Evolutionary conservation across 2,113 vertebrate genomes (phyloP).

Genomic region (Aramus guarauna): DNA sequence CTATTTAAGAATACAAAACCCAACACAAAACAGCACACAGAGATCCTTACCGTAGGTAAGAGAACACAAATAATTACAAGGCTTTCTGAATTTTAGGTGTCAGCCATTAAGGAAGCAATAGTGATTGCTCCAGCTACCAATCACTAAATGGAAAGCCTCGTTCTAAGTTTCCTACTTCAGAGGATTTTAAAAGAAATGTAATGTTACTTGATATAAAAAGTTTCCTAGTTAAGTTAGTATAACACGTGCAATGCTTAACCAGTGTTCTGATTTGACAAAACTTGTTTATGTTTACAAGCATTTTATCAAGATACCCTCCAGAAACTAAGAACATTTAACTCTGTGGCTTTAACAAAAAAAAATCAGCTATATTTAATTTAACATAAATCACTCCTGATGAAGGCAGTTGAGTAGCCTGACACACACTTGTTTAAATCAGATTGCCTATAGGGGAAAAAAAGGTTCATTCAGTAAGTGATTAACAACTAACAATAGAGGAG

Average conservation of each 20-base stretch:
- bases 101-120: not conserved
- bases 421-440: not conserved
- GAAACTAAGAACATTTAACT: not conserved
- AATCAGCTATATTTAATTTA: not conserved
- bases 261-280: not conserved
- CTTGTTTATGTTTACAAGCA: not conserved
- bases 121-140: not conserved
- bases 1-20: not conserved
- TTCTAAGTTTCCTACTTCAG: not conserved
- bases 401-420: not conserved
- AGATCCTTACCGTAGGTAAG: not conserved
- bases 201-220: not conserved
- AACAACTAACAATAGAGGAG: not conserved
- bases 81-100: not conserved
- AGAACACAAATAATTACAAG: not conserved
- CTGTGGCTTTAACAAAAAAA: not conserved
- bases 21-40: not conserved
- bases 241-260: not conserved
- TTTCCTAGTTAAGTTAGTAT: not conserved
- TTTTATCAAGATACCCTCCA: not conserved
- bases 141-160: not conserved
- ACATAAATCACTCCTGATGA: not conserved
- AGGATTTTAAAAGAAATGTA: not conserved
- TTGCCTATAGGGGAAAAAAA: not conserved
- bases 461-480: not conserved